Evolutionary conservation across 2,888 invertebrate species (phyloP).

Genomic region (Thelaira solivaga): DNA sequence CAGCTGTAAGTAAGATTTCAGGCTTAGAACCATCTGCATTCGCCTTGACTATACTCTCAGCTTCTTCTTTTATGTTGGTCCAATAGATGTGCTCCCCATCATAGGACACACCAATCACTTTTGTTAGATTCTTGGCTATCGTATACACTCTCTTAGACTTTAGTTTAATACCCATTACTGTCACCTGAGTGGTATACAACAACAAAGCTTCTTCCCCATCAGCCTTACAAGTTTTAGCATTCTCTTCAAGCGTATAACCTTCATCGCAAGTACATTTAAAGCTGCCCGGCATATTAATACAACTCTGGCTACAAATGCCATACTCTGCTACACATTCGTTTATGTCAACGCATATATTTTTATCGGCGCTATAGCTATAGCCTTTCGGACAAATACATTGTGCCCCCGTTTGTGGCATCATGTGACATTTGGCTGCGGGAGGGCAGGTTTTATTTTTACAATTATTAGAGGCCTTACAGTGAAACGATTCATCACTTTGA

Average conservation of each 20-base stretch:
- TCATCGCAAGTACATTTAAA: slow-evolving; percentile 82
- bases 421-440: slow-evolving; percentile 77
- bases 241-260: slow-evolving; percentile 78
- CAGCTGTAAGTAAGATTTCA: slow-evolving; percentile 81
- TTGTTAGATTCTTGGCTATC: slow-evolving; percentile 79
- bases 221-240: slow-evolving; percentile 79
- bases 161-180: slow-evolving; percentile 82
- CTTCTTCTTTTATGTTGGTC: slow-evolving; percentile 84
- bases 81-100: slow-evolving; percentile 86
- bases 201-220: slow-evolving; percentile 82
- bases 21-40: slow-evolving; percentile 80
- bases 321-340: slow-evolving; percentile 81
- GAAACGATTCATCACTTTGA: slow-evolving; percentile 80
- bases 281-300: slow-evolving; percentile 80
- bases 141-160: slow-evolving; percentile 77
- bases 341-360: slow-evolving; percentile 78
- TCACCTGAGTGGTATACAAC: slow-evolving; percentile 82
- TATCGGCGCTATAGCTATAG: slow-evolving; percentile 66
- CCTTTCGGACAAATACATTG: slow-evolving; percentile 80
- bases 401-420: slow-evolving; percentile 77
- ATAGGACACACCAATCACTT: slow-evolving; percentile 82
- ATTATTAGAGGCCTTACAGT: slow-evolving; percentile 68
- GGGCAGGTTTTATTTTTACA: slow-evolving; percentile 70
- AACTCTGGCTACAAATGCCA: slow-evolving; percentile 84
- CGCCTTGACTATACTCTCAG: slow-evolving; percentile 84